phyloP scores from a whole-genome alignment of 2,113 vertebrate species.

The Casuarius casuarius region DNA sequence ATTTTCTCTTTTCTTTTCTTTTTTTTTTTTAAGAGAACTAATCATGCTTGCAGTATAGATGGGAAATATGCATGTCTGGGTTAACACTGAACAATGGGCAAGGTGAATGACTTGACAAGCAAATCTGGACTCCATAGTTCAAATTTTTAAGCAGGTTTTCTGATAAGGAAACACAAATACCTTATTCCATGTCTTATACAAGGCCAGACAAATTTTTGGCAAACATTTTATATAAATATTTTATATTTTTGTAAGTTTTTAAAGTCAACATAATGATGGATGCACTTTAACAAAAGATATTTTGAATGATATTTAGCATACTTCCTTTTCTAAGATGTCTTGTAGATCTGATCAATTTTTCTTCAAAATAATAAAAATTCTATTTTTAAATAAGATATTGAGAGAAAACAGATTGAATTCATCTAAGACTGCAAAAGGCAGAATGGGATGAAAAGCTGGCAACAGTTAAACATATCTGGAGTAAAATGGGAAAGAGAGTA shows the following conservation, averaged over 20 bases:
- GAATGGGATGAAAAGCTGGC: not conserved
- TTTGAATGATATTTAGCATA: not conserved
- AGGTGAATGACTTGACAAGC: not conserved
- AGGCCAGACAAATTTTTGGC: constrained; percentile 15
- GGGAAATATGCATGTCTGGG: not conserved
- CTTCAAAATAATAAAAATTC: not conserved
- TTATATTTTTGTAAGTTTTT: not conserved
- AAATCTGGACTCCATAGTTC: not conserved
- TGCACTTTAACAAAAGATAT: not conserved
- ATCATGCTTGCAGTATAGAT: not conserved
- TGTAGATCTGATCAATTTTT: not conserved
- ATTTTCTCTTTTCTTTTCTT: not conserved
- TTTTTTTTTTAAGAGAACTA: not conserved
- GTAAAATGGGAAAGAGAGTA: not conserved
- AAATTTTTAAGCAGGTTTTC: not conserved
- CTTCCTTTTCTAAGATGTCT: not conserved
- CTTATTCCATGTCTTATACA: not conserved
- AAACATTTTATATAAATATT: not conserved
- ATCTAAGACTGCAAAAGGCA: not conserved
- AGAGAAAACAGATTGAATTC: not conserved
- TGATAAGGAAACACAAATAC: not conserved
- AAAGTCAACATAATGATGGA: not conserved
- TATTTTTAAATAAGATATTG: not conserved
- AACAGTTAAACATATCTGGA: not conserved
- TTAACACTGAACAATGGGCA: not conserved